Evolutionary conservation across 2,113 vertebrate genomes (phyloP), one percentile per base, ranked within the genome.

Genomic region (Morphnarchus princeps): DNA sequence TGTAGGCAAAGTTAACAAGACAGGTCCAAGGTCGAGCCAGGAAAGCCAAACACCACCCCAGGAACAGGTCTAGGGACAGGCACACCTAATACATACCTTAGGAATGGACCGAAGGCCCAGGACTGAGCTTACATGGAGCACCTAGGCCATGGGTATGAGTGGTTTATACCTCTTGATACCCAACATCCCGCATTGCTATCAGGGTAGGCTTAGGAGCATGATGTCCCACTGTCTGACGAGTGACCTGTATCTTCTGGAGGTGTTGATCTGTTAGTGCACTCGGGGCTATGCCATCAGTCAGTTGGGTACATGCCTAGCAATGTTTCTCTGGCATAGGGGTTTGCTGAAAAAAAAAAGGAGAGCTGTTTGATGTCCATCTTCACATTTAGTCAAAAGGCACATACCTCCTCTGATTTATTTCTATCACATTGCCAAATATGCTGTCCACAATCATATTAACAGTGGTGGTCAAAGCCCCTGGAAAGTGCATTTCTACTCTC

Each of bases 151-250:
- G 25, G 12, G 7, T 16, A 21, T 28, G 26, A 54, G 3, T 57
- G 40, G 50, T 52, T 52, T 29, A 52, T 52, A 52, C 50, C 26
- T 52, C 50, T 52, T 28, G 5, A 52, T 16, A 28, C 15, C 50
- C 17, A 66, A 9, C 28, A 36, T 76, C 45, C 36, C 82, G 14
- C 34, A 18, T 74, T 71, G 38, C 34, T 66, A 3, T 34, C n/a
- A 58, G 29, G n/a, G n/a, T 42, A 74, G 61, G 16, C 45, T 91
- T 82, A 71, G 65, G 18, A 79, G 11, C 31, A 17, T 13, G 7
- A n/a, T 21, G 26, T 61, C 36, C 36, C 18, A 45, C 13, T 0
- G 1, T 31, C 52, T 61, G 74, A 61, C 0, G 0, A 84, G 38
- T 50, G 45, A 45, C 38, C 43, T 74, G 38, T 29, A 34, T 34